phyloP scores from a whole-genome alignment of 2,113 vertebrate genomes.

The Phrynocephalus versicolor region DNA sequence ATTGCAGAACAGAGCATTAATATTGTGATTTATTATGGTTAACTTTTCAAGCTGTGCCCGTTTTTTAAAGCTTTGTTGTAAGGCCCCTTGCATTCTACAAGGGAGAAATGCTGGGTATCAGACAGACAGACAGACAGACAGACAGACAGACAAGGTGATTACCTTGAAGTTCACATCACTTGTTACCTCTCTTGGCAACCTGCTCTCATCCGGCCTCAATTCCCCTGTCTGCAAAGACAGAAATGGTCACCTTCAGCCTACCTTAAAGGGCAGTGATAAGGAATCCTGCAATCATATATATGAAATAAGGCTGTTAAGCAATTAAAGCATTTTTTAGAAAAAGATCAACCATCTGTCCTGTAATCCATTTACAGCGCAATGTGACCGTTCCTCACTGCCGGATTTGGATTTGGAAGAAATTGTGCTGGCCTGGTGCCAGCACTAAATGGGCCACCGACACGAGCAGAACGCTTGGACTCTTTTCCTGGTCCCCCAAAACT shows the following conservation, averaged over 20 bases:
- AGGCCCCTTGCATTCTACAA: no score
- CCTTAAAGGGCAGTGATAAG: background rate
- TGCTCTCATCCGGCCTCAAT: background rate
- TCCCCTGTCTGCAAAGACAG: background rate
- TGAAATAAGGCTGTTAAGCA: background rate
- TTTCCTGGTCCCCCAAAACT: background rate
- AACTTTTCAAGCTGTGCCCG: no score
- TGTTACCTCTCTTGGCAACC: no score
- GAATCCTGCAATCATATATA: background rate
- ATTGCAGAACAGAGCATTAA: no score
- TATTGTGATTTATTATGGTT: no score
- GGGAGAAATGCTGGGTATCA: no score
- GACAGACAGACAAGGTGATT: no score
- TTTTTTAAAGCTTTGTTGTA: no score
- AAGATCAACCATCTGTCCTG: conserved; percentile 8
- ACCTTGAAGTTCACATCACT: no score
- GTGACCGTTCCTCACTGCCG: background rate
- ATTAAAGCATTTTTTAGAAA: background rate
- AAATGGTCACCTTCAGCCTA: background rate
- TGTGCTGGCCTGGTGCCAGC: background rate
- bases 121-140: no score
- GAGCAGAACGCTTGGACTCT: no score
- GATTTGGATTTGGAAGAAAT: background rate
- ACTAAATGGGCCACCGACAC: background rate
- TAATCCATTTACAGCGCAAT: background rate